A percentile compares a stretch with the other conserved stretches of the same genome.
Evolutionary conservation across 2,888 invertebrate genomes (phyloP).

Genomic region (Arge pagana): DNA sequence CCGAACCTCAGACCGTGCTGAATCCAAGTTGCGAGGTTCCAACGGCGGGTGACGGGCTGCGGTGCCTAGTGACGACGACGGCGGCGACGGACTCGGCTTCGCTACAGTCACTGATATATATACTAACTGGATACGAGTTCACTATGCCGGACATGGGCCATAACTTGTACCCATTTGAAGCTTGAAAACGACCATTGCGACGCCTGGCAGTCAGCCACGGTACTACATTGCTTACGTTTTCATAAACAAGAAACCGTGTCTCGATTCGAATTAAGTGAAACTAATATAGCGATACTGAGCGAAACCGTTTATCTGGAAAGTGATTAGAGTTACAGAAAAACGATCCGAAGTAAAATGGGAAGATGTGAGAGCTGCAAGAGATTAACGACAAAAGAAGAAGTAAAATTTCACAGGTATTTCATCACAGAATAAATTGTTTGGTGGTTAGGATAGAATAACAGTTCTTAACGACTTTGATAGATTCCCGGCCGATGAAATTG

Average conservation of each 20-base stretch:
- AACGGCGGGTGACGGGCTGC: too few relatives aligned
- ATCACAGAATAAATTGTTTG: slow-evolving; percentile 1
- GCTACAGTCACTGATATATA: background rate
- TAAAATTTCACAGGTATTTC: slow-evolving; percentile 9
- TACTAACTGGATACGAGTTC: slow-evolving; percentile 2
- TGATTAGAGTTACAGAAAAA: background rate
- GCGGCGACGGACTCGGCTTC: too few relatives aligned
- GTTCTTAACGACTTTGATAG: background rate
- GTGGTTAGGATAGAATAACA: slow-evolving; percentile 1
- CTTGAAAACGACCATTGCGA: background rate
- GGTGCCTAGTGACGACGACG: too few relatives aligned
- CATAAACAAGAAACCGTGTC: background rate
- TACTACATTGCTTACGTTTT: slow-evolving; percentile 1
- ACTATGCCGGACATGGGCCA: background rate
- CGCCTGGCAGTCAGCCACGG: slow-evolving; percentile 8
- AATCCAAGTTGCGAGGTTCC: too few relatives aligned
- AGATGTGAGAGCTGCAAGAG: slow-evolving; percentile 6
- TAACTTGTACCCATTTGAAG: slow-evolving; percentile 6
- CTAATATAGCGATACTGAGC: background rate
- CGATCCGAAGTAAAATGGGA: slow-evolving; percentile 16
- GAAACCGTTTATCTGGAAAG: too few relatives aligned
- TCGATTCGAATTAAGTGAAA: background rate
- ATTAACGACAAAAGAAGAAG: slow-evolving; percentile 4
- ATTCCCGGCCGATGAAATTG: slow-evolving; percentile 6
- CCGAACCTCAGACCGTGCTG: too few relatives aligned